Conservation (phyloP, 2,888 invertebrate species). For the Eutolmus rufibarbis region DNA sequence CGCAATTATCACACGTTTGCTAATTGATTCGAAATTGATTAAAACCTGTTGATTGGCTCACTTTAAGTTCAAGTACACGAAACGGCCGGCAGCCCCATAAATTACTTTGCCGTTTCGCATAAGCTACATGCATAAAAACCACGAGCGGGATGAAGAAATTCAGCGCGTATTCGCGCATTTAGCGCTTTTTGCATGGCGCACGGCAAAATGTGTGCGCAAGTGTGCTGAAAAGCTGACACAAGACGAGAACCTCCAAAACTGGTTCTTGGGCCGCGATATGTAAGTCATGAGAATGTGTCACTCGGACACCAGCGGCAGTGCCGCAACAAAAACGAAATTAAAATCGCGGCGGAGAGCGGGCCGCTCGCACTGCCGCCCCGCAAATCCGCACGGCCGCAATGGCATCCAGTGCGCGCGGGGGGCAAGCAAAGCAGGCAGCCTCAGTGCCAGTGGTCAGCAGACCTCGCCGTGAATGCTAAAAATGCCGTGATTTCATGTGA, state of each 20-base stretch:
- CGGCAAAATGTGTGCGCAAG: neutral
- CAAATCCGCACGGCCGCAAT: neutral
- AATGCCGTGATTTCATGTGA: slow-evolving; percentile 33
- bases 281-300: slow-evolving; percentile 42
- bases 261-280: slow-evolving; percentile 32
- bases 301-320: slow-evolving; percentile 11
- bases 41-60: slow-evolving; percentile 46
- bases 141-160: neutral
- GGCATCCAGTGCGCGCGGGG: neutral
- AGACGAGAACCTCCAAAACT: slow-evolving; percentile 37
- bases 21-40: slow-evolving; percentile 63
- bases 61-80: slow-evolving; percentile 37
- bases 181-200: neutral
- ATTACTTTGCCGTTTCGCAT: slow-evolving; percentile 26
- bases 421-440: neutral
- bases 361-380: neutral
- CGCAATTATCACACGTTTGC: slow-evolving; percentile 62
- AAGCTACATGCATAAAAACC: neutral
- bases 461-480: slow-evolving; percentile 27
- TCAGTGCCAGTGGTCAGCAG: neutral
- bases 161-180: neutral
- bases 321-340: slow-evolving; percentile 9
- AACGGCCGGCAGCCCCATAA: slow-evolving; percentile 17
- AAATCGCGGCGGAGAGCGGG: neutral
- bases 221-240: neutral